These are phyloP conservation scores for Orthonyx spaldingii DNA, from an alignment of 2,113 vertebrate species.

Conservation along the genomic window DNA sequence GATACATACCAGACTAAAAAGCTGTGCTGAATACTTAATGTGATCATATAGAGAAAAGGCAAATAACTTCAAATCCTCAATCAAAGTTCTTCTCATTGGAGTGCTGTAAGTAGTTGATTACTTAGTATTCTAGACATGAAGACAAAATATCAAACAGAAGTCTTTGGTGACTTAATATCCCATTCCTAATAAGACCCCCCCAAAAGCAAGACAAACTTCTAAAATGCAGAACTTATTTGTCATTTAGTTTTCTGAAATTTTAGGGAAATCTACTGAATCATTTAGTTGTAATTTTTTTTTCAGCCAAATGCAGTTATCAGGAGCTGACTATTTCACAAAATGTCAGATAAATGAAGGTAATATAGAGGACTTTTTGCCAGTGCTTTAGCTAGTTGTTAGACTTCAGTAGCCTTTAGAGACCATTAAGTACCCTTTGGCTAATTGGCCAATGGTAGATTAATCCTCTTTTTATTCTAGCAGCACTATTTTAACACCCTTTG, in stretches of 20 bases:
- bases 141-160: slow-evolving; percentile 31
- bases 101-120: background rate
- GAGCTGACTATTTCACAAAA: slow-evolving; percentile 66
- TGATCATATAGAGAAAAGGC: background rate
- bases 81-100: slow-evolving; percentile 12
- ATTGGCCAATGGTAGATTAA: slow-evolving; percentile 82
- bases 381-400: slow-evolving; percentile 76
- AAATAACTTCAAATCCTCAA: background rate
- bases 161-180: background rate
- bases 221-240: background rate
- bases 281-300: slow-evolving; percentile 49
- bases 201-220: background rate
- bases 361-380: slow-evolving; percentile 72
- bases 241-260: background rate
- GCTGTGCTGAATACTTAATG: background rate
- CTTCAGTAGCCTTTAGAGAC: slow-evolving; percentile 82
- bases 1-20: background rate
- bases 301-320: slow-evolving; percentile 60
- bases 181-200: background rate
- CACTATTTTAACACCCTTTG: slow-evolving; percentile 78
- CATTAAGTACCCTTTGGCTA: slow-evolving; percentile 81
- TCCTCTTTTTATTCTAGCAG: slow-evolving; percentile 79
- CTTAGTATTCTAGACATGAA: slow-evolving; percentile 7
- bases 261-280: slow-evolving; percentile 21
- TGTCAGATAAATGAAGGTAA: slow-evolving; percentile 78